These are phyloP conservation scores for Lycia hirtaria DNA, from an alignment of 2,888 invertebrate species.

Conservation along the genomic window DNA sequence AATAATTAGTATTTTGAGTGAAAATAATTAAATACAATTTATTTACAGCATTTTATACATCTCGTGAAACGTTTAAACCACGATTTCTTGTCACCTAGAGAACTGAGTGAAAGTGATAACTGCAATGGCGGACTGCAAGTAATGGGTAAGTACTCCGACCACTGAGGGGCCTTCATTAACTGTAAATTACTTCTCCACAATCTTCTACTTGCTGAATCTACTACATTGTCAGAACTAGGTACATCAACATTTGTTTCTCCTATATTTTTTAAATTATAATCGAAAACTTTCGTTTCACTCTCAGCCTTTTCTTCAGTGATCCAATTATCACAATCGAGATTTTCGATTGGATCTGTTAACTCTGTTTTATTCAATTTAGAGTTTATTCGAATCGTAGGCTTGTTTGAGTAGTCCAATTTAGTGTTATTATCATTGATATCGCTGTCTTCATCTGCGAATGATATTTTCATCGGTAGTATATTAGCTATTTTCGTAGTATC, in stretches of 20 bases:
- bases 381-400: constrained; percentile 24
- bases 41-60: constrained; percentile 68
- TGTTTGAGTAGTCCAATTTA: constrained; percentile 29
- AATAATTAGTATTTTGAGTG: no score
- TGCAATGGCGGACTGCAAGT: constrained; percentile 54
- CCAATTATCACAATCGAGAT: constrained; percentile 53
- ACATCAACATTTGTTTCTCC: constrained; percentile 22
- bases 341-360: constrained; percentile 54
- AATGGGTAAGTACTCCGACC: constrained; percentile 56
- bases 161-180: constrained; percentile 58
- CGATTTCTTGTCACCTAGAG: constrained; percentile 48
- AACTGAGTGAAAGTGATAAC: constrained; percentile 53
- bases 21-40: constrained; percentile 31
- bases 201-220: constrained; percentile 39
- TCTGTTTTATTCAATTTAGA: constrained; percentile 21
- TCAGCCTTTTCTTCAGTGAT: constrained; percentile 47
- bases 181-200: constrained; percentile 53
- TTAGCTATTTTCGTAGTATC: constrained; percentile 12
- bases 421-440: constrained; percentile 30
- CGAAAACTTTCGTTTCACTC: constrained; percentile 37
- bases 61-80: constrained; percentile 60
- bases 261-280: constrained; percentile 33
- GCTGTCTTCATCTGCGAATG: constrained; percentile 27
- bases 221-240: constrained; percentile 14
- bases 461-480: constrained; percentile 27